Conservation (phyloP, 2,888 invertebrate species). For the Eupithecia vulgata region DNA sequence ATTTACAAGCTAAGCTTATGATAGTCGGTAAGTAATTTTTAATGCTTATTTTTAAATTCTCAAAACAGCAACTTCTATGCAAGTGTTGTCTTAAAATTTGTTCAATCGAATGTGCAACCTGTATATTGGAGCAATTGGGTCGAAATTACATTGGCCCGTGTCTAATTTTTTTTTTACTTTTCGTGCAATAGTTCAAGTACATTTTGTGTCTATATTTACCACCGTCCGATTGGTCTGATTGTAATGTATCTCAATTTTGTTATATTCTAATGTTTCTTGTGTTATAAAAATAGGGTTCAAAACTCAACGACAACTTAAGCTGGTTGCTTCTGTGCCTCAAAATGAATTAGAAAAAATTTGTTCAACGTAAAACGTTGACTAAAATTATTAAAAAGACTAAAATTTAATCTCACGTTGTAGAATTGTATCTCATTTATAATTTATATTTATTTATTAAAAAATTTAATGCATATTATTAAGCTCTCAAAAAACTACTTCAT, state of each 20-base stretch:
- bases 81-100: neutral
- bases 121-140: neutral
- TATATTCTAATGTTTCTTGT: neutral
- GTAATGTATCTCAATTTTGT: conserved; percentile 5
- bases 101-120: neutral
- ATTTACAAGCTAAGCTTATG: neutral
- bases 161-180: neutral
- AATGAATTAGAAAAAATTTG: neutral
- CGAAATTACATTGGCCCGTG: neutral
- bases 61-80: neutral
- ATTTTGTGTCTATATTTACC: neutral
- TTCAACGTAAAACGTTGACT: conserved; percentile 3
- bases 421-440: neutral
- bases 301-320: neutral
- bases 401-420: neutral
- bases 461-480: neutral
- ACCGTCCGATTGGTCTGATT: conserved; percentile 6
- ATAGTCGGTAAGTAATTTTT: neutral
- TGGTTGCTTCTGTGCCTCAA: conserved; percentile 1
- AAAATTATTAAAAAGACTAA: neutral
- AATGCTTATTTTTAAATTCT: conserved; percentile 1
- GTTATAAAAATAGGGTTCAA: neutral
- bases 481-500: neutral
- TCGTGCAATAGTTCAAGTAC: neutral
- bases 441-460: neutral